Conservation (phyloP, 2,888 invertebrate species). For the Meganola albula region DNA sequence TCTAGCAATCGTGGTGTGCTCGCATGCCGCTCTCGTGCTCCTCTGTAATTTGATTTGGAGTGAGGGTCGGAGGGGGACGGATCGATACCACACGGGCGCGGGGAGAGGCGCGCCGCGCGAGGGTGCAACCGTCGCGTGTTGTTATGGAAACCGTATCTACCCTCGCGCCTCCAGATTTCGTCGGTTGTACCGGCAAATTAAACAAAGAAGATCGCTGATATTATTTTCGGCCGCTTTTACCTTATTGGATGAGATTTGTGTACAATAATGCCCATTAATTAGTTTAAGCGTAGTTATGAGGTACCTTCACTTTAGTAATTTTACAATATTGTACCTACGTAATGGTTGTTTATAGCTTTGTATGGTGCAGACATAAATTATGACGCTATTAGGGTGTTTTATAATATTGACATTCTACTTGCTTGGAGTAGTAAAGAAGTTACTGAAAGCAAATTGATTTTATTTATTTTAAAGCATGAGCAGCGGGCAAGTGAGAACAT, state of each 20-base stretch:
- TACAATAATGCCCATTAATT: conserved; percentile 9
- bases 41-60: conserved; percentile 77
- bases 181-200: conserved; percentile 70
- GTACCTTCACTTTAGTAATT: not conserved
- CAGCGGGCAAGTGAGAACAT: too few relatives aligned
- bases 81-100: conserved; percentile 34
- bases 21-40: conserved; percentile 29
- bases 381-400: too few relatives aligned
- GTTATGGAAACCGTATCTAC: conserved; percentile 73
- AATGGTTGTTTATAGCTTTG: too few relatives aligned
- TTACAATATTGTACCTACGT: too few relatives aligned
- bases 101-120: conserved; percentile 32
- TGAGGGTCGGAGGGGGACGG: conserved; percentile 43
- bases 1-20: too few relatives aligned
- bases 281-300: conserved; percentile 6
- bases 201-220: conserved; percentile 67
- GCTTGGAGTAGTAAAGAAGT: too few relatives aligned
- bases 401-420: too few relatives aligned
- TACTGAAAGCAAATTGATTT: too few relatives aligned
- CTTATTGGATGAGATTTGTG: conserved; percentile 21
- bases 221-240: conserved; percentile 41
- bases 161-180: conserved; percentile 72
- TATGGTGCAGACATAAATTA: conserved; percentile 12
- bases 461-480: too few relatives aligned
- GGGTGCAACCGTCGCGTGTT: conserved; percentile 67